Evolutionary conservation across 1,140 invertebrate species (phyloP), one percentile per base, ranked within the genome.

Genomic region (Zaprionus kolodkinae): DNA sequence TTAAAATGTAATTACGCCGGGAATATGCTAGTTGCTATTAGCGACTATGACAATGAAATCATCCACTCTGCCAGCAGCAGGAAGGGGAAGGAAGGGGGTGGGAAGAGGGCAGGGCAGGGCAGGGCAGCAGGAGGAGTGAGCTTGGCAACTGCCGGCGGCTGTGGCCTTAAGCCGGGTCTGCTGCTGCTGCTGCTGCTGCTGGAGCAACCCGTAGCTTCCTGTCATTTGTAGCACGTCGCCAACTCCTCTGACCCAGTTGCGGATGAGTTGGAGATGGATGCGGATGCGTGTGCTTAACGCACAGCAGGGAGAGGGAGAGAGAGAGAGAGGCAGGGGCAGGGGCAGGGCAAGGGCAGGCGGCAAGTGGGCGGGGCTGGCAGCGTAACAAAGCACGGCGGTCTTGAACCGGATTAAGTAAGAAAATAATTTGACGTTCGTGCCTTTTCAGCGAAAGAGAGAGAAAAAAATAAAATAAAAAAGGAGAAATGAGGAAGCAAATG

Each of bases 371-470:
- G 15, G 3, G 21, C 27, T 4, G 15, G 17, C 27, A 48, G 33
- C 60, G 70, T 85, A 73, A 76, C 74, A 71, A 73, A 81, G 84
- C 78, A 89, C 78, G 71, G 78, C 78, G 73, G 75, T 79, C 85
- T 83, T 81, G 85, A 76, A 85, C 85, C 85, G 84, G 85, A 88
- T 88, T 88, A 89, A 85, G 81, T 72, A 89, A 76, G 85, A 88
- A 88, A 88, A 89, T 88, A 88, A 88, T 88, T 88, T 88, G 85
- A 81, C 66, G 81, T 88, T 89, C 85, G 85, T 88, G 85, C 84
- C 85, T 81, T 88, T 88, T 88, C 69, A 76, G 54, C 66, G 81
- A 71, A 59, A 76, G 61, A 21, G 68, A 64, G n/a, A n/a, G n/a
- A n/a, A n/a, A n/a, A n/a, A n/a, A n/a, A 72, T 70, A 13, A 3